A percentile compares a stretch with the other conserved stretches of the same genome.
These are phyloP conservation scores for Chelidonichthys spinosus DNA, from an alignment of 2,797 vertebrate species.

Conservation along the genomic window DNA sequence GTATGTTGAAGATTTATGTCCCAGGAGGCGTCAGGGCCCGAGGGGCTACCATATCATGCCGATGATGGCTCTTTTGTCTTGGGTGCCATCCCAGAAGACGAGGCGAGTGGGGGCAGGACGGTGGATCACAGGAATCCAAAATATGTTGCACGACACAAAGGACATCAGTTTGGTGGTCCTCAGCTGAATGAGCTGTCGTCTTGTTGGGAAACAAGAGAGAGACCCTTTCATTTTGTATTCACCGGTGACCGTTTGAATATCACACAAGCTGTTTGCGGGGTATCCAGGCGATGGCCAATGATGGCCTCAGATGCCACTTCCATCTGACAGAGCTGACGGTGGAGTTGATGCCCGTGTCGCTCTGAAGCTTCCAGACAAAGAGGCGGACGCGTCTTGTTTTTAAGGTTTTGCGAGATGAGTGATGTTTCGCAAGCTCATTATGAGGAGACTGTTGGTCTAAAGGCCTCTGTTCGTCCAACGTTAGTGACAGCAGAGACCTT, in stretches of 20 bases:
- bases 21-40: constrained; percentile 44
- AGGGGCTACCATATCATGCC: constrained; percentile 66
- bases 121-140: constrained; percentile 65
- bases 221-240: constrained; percentile 49
- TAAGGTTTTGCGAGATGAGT: constrained; percentile 48
- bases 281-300: constrained; percentile 49
- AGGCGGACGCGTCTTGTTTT: constrained; percentile 37
- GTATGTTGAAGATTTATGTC: constrained; percentile 70
- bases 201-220: constrained; percentile 38
- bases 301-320: constrained; percentile 46
- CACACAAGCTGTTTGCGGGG: constrained; percentile 47
- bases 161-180: constrained; percentile 60
- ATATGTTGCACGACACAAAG: constrained; percentile 66
- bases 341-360: constrained; percentile 36
- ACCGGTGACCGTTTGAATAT: constrained; percentile 60
- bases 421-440: constrained; percentile 61
- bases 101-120: constrained; percentile 53
- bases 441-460: constrained; percentile 54
- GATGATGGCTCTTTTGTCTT: constrained; percentile 75
- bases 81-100: constrained; percentile 61
- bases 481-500: constrained; percentile 18
- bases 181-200: constrained; percentile 65
- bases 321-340: constrained; percentile 57
- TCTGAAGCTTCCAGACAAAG: constrained; percentile 58
- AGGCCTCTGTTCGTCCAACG: constrained; percentile 9